A percentile compares a stretch with the other conserved stretches of the same genome.
Evolutionary conservation across 1,140 invertebrate genomes (phyloP).

Genomic region (Zaprionus davidi): DNA sequence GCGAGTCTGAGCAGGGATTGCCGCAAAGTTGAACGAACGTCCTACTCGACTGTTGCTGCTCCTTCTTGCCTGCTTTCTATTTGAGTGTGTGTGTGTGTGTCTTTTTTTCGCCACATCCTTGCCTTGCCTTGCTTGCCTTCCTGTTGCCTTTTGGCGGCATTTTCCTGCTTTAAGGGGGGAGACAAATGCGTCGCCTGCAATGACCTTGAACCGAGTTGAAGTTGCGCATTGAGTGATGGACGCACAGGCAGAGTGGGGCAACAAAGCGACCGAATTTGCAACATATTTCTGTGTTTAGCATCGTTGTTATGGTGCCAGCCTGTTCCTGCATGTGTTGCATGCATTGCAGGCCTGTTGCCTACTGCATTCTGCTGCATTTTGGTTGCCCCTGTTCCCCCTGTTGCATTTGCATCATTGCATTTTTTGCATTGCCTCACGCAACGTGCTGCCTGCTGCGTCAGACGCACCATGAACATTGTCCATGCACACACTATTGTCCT

Average conservation of each 20-base stretch:
- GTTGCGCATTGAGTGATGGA: conserved; percentile 2
- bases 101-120: conserved; percentile 21
- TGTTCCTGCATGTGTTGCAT: conserved; percentile 12
- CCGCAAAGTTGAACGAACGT: conserved; percentile 72
- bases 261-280: conserved; percentile 21
- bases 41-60: conserved; percentile 27
- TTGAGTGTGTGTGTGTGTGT: conserved; percentile 3
- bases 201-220: conserved; percentile 59
- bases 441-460: conserved; percentile 11
- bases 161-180: conserved; percentile 45
- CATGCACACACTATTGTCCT: conserved; percentile 50
- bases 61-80: conserved; percentile 28
- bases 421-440: conserved; percentile 47
- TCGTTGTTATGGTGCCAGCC: conserved; percentile 13
- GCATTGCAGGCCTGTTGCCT: background rate
- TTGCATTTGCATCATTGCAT: conserved; percentile 44
- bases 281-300: conserved; percentile 55
- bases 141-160: conserved; percentile 44
- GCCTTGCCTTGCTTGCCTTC: conserved; percentile 5
- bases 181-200: conserved; percentile 21
- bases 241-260: background rate
- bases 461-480: conserved; percentile 17
- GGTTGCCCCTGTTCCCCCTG: conserved; percentile 2
- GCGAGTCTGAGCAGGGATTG: conserved; percentile 19
- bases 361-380: conserved; percentile 20